Evolutionary conservation across 2,797 vertebrate genomes (phyloP).

Genomic region (Enteromius argenteus): DNA sequence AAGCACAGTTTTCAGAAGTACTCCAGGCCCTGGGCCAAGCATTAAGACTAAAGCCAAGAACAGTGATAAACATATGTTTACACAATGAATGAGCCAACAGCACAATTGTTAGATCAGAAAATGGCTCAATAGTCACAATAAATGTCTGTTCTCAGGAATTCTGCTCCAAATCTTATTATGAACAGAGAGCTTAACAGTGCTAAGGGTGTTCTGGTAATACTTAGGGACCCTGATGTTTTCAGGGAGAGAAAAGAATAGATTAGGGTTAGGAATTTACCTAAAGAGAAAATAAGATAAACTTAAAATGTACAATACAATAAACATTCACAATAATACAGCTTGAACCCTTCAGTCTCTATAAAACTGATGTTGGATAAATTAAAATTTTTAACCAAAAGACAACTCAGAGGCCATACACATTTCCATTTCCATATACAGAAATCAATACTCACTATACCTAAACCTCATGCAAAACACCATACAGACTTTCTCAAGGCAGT

Average conservation of each 20-base stretch:
- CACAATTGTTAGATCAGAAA: neutral
- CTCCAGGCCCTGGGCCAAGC: neutral
- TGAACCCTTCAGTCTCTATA: neutral
- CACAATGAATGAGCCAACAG: neutral
- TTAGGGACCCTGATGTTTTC: neutral
- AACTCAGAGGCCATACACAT: neutral
- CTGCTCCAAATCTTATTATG: neutral
- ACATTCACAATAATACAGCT: neutral
- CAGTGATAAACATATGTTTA: constrained; percentile 14
- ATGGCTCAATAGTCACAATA: neutral
- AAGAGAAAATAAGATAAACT: neutral
- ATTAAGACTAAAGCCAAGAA: constrained; percentile 8
- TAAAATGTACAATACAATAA: neutral
- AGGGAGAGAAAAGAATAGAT: no score
- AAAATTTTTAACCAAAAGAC: neutral
- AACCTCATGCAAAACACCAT: neutral
- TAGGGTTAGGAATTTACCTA: neutral
- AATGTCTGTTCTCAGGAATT: neutral
- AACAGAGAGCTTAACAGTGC: neutral
- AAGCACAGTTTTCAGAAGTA: neutral
- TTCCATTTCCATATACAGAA: neutral
- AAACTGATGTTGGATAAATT: neutral
- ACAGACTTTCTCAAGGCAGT: neutral
- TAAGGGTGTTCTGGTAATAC: neutral
- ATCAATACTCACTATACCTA: neutral